phyloP scores from a whole-genome alignment of 2,888 invertebrate species.

The Endotricha flammealis region DNA sequence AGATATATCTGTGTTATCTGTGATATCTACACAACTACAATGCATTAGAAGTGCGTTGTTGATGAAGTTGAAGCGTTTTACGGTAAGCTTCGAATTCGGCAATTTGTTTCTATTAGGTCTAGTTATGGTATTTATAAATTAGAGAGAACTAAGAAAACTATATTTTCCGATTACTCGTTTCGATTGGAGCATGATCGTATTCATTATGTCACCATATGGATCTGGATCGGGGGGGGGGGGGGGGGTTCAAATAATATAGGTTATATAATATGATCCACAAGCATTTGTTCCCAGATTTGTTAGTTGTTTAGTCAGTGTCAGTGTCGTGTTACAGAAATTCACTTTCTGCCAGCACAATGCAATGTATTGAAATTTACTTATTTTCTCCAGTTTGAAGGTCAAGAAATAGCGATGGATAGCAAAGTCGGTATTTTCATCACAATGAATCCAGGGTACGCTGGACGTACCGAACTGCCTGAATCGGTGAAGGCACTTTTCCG shows the following conservation, averaged over 20 bases:
- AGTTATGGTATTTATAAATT: not conserved
- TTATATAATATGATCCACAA: too few relatives aligned
- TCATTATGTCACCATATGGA: too few relatives aligned
- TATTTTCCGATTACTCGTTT: too few relatives aligned
- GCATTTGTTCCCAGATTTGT: too few relatives aligned
- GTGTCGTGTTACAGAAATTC: too few relatives aligned
- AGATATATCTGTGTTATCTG: constrained; percentile 93
- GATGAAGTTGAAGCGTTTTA: constrained; percentile 84
- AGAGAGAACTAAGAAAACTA: too few relatives aligned
- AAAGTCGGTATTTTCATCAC: constrained; percentile 96
- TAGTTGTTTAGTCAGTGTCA: too few relatives aligned
- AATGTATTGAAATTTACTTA: not conserved
- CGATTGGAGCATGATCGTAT: too few relatives aligned
- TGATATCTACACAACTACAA: constrained; percentile 94
- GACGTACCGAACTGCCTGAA: constrained; percentile 93
- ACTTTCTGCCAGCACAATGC: too few relatives aligned
- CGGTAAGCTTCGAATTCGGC: constrained; percentile 81
- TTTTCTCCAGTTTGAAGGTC: constrained; percentile 84
- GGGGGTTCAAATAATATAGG: too few relatives aligned
- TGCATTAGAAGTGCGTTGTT: constrained; percentile 91
- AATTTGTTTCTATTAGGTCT: too few relatives aligned
- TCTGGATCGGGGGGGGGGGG: too few relatives aligned
- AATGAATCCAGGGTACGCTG: constrained; percentile 97
- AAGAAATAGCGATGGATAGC: constrained; percentile 88
- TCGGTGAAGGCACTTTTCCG: constrained; percentile 94